A percentile compares a stretch with the other conserved stretches of the same genome.
Conservation (phyloP, 2,888 invertebrate species). For the Drosophila niveifrons region DNA sequence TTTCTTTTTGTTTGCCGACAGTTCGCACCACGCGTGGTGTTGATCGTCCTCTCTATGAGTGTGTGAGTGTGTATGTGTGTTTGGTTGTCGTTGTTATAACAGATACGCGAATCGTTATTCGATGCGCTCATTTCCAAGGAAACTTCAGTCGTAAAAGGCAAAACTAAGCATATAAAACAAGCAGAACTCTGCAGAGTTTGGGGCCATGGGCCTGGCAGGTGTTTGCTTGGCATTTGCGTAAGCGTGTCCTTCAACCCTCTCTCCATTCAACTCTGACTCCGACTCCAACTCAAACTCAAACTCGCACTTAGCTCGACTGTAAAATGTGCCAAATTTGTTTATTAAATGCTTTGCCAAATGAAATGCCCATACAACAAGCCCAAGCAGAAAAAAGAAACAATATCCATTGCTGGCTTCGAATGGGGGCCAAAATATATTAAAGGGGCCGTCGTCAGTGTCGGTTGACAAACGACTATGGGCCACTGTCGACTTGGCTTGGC, state of each 20-base stretch:
- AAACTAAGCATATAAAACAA: slow-evolving; percentile 54
- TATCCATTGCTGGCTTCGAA: slow-evolving; percentile 14
- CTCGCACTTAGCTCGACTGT: slow-evolving; percentile 22
- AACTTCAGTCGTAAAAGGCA: slow-evolving; percentile 70
- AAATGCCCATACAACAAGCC: slow-evolving; percentile 17
- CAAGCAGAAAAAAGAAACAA: slow-evolving; percentile 4
- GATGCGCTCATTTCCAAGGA: slow-evolving; percentile 74
- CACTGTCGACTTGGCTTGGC: slow-evolving; percentile 50
- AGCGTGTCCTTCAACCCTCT: slow-evolving; percentile 33
- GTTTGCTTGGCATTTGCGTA: slow-evolving; percentile 58
- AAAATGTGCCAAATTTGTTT: slow-evolving; percentile 41
- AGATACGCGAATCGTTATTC: slow-evolving; percentile 62
- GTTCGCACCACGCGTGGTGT: slow-evolving; percentile 68
- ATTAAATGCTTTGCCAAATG: slow-evolving; percentile 49
- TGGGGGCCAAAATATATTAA: slow-evolving; percentile 21
- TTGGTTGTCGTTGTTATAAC: slow-evolving; percentile 50
- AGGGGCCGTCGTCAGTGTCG: slow-evolving; percentile 27
- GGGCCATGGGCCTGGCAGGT: slow-evolving; percentile 42
- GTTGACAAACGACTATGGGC: slow-evolving; percentile 51
- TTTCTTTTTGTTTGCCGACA: slow-evolving; percentile 42
- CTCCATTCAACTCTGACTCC: not conserved
- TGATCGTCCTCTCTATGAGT: slow-evolving; percentile 45
- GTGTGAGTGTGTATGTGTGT: slow-evolving; percentile 4
- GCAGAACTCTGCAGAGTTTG: slow-evolving; percentile 8
- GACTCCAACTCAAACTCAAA: slow-evolving; percentile 6